Base-by-base conservation (phyloP, 2,113 vertebrate genomes). In the Microtus richardsoni region DNA sequence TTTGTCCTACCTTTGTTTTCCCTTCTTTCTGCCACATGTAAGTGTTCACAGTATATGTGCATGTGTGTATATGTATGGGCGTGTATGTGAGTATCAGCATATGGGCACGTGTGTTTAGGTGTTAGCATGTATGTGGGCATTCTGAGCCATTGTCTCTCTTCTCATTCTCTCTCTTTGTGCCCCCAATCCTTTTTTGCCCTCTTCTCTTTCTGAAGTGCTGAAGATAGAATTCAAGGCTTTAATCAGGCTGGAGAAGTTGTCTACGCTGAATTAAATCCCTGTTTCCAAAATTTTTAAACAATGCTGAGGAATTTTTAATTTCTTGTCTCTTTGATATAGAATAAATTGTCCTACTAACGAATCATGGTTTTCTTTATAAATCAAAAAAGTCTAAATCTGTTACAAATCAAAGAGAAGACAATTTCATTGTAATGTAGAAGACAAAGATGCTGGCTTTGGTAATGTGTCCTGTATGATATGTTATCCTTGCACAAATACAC, bases 261-360 rank as follows among this genome's bases (percentile, higher is more conserved):
- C 33, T 54, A 4, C 1, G 54, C 33, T 88, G 22, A 28, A 73
- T 36, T 73, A 73, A n/a, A 41, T 88, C 4, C 33, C 21, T 16
- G 13, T 7, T 39, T 36, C 36, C 52, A 71, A 14, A 66, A 62
- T 92, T 85, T 28, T 91, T 54, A 39, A 85, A 47, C 17, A 74
- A 41, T 13, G 41, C 5, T 52, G 47, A 85, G 9, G 85, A 88
- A 33, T 93, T 71, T 92, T 41, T 71, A 54, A 36, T 79, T 64
- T 92, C 22, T 88, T 88, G 39, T 68, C 28, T 19, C 52, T 95
- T 91, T 91, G 41, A 84, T n/a, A 91, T 92, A 22, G 6, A 28
- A 54, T 86, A 91, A 95, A 88, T 44, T 24, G 28, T 64, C 7
- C 66, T 9, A 90, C 41, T 44, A 17, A 22, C 75, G 12, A 89